Conservation (phyloP, 2,113 vertebrate species). For the Galemys pyrenaicus region DNA sequence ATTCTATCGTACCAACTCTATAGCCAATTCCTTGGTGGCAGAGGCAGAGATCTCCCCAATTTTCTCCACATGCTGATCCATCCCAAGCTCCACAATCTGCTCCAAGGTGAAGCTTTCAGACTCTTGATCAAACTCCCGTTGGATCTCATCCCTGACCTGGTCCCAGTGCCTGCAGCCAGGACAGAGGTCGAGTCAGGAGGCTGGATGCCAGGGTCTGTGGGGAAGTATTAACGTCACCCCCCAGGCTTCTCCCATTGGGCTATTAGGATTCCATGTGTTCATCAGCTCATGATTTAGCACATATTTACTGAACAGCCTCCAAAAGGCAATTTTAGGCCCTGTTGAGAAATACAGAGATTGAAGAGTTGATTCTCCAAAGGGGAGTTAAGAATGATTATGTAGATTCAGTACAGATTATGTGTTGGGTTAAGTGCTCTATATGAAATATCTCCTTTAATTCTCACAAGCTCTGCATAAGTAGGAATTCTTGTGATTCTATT, state of each 20-base stretch:
- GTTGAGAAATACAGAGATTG: background rate
- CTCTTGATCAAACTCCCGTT: constrained; percentile 86
- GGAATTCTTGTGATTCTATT: background rate
- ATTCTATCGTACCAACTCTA: constrained; percentile 87
- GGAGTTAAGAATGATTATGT: background rate
- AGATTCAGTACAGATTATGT: background rate
- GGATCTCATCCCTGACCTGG: constrained; percentile 88
- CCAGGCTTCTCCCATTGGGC: background rate
- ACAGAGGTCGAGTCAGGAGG: background rate
- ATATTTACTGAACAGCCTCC: background rate
- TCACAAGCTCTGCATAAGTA: background rate
- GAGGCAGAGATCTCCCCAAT: constrained; percentile 90
- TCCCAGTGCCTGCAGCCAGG: constrained; percentile 89
- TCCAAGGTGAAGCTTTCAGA: constrained; percentile 90
- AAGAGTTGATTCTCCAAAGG: background rate
- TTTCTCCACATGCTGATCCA: constrained; percentile 88
- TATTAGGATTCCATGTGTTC: background rate
- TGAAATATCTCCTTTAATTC: background rate
- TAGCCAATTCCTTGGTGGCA: constrained; percentile 91
- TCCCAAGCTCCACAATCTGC: constrained; percentile 87
- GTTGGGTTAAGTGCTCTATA: background rate
- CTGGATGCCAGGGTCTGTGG: background rate
- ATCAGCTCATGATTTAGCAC: background rate
- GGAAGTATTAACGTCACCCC: background rate
- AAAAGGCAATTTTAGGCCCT: background rate